Conservation (phyloP, 2,113 vertebrate species). For the Atrichornis clamosus region DNA sequence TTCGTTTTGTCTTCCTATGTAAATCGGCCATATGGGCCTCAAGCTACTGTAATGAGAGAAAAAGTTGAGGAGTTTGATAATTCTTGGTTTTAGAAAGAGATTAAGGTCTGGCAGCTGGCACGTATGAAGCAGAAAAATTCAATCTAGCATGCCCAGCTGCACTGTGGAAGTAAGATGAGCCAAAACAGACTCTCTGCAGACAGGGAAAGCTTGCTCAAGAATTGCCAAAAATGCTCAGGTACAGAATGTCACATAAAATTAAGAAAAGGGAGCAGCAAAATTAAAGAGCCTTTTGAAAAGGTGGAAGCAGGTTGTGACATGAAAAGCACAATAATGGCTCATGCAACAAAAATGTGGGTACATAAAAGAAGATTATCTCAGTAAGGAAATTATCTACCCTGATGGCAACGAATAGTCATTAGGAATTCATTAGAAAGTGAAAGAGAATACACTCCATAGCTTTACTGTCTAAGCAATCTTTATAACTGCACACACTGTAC, state of each 20-base stretch:
- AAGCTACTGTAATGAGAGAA: constrained; percentile 37
- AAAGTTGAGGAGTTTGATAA: constrained; percentile 59
- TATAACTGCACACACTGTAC: not conserved
- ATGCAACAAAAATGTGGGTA: not conserved
- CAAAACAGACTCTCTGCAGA: constrained; percentile 14
- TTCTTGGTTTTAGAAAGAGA: constrained; percentile 54
- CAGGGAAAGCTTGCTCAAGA: constrained; percentile 3
- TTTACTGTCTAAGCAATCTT: constrained; percentile 6
- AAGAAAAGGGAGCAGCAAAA: not conserved
- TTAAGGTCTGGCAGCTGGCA: constrained; percentile 62
- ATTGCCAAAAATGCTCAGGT: constrained; percentile 37
- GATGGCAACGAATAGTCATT: not conserved
- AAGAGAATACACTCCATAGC: not conserved
- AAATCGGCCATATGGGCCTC: constrained; percentile 63
- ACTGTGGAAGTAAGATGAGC: constrained; percentile 31
- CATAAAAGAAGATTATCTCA: constrained; percentile 6
- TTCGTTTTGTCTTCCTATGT: constrained; percentile 62
- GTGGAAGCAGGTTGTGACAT: not conserved
- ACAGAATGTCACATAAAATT: constrained; percentile 9
- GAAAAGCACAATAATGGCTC: not conserved
- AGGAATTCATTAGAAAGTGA: not conserved
- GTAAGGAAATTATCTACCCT: not conserved
- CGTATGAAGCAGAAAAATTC: constrained; percentile 37
- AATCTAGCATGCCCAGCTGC: constrained; percentile 57
- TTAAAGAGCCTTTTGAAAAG: not conserved